Base-by-base conservation (phyloP, 92 coral and sea anemone species). In the Galaxea fascicularis region DNA sequence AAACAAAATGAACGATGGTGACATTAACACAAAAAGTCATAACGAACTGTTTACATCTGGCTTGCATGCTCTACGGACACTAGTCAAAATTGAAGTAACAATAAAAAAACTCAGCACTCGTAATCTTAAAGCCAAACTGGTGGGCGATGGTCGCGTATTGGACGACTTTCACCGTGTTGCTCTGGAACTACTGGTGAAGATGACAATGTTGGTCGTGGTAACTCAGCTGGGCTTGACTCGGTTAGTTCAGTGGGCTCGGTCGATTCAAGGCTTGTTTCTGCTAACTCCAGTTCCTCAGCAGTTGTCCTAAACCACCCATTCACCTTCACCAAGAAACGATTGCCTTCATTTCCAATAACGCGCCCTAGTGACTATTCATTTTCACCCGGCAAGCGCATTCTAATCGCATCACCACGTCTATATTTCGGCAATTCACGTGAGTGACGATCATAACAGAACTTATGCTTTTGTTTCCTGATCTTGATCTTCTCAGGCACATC, bases 301-400 rank as follows among this genome's bases (percentile, higher is more conserved):
- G 86, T 82, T 69, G 70, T 28, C 31, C 86, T 30, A 18, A 82
- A 69, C 69, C 28, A 56, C 57, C 76, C 76, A 24, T 10, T 58
- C 70, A 58, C 85, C 64, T 66, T 66, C 17, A 81, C 86, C 47
- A 81, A 24, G 25, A 24, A 84, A 60, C 75, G 73, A 17, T 56
- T 71, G 24, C 80, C 87, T 20, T 21, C 87, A 35, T 83, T 62
- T 58, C 81, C 58, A 83, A n/a, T 51, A 72, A 83, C 88, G 15
- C 51, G 82, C 22, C 88, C 87, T 4, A 83, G 68, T 26, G 82
- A 74, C 58, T 75, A 84, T 75, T 74, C 53, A 20, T 49, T 47
- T 21, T 84, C 67, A 22, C 88, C 49, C 17, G 76, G 89, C 54
- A 76, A 39, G 24, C 63, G 60, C 83, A 85, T 85, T 76, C 78